Conservation (phyloP, 2,113 vertebrate species). For the Chionomys nivalis region DNA sequence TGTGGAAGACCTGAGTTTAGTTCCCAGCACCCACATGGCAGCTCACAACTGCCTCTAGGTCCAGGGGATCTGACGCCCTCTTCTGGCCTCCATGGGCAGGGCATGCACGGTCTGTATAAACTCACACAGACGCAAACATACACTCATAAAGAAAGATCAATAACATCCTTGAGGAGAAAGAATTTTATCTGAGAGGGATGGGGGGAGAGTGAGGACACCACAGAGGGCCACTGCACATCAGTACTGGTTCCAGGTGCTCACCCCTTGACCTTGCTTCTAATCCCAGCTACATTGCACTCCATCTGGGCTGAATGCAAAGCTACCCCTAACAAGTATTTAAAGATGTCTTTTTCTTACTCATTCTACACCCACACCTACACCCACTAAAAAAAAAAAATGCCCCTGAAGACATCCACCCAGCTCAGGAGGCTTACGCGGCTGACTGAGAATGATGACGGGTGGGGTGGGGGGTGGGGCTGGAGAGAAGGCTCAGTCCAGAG, state of each 20-base stretch:
- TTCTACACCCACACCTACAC: neutral
- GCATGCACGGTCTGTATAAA: neutral
- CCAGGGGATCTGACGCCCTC: neutral
- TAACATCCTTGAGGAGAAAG: neutral
- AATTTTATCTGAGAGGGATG: neutral
- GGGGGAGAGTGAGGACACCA: too few species aligned
- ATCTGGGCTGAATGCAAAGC: constrained; percentile 73
- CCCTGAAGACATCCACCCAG: neutral
- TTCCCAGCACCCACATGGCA: too few species aligned
- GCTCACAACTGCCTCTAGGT: neutral
- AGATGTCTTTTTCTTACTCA: neutral
- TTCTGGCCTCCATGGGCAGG: neutral
- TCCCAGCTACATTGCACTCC: constrained; percentile 25
- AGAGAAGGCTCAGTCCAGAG: neutral
- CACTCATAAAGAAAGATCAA: neutral
- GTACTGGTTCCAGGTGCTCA: neutral
- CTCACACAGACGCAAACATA: neutral
- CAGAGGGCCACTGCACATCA: neutral
- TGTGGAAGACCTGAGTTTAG: neutral
- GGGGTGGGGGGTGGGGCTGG: neutral
- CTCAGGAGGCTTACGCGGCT: neutral
- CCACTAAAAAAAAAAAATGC: neutral
- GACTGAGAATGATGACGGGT: neutral
- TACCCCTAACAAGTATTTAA: constrained; percentile 77
- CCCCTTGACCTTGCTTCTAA: constrained; percentile 83